Conservation (phyloP, 2,797 vertebrate species). For the Loris lydekkerianus region DNA sequence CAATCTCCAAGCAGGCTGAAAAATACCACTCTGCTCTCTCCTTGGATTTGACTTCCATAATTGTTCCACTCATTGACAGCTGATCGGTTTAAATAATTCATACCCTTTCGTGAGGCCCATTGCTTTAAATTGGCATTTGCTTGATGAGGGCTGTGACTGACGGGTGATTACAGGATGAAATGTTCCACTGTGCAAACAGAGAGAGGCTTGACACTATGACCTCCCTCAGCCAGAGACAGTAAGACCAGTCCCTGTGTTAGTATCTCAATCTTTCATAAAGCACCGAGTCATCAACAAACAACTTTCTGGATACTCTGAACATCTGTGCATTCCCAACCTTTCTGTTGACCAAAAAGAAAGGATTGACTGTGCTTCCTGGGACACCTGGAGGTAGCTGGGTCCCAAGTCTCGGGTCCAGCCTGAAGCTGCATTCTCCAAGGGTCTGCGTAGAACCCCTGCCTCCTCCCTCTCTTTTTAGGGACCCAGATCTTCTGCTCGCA, state of each 20-base stretch:
- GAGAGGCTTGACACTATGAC: not conserved
- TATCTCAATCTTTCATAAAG: not conserved
- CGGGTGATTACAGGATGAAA: slow-evolving; percentile 75
- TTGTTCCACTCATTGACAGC: slow-evolving; percentile 65
- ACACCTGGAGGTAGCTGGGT: not conserved
- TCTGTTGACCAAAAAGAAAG: not conserved
- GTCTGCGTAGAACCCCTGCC: not conserved
- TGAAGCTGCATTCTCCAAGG: rapidly evolving
- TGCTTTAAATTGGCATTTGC: slow-evolving; percentile 81
- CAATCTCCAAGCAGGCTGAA: slow-evolving; percentile 67
- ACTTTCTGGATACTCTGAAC: not conserved
- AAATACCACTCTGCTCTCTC: slow-evolving; percentile 53
- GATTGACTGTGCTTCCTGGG: not conserved
- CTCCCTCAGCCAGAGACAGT: not conserved
- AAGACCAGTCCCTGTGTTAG: not conserved
- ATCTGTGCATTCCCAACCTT: not conserved
- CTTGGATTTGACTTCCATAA: slow-evolving; percentile 68
- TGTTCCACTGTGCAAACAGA: not conserved
- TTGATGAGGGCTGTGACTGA: slow-evolving; percentile 79
- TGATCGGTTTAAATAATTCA: slow-evolving; percentile 85
- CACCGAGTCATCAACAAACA: not conserved
- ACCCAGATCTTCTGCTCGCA: not conserved
- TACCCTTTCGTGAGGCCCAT: slow-evolving; percentile 80
- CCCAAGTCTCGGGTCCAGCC: not conserved
- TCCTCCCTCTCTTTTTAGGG: not conserved